These are phyloP conservation scores for Myotis vivesi DNA, from an alignment of 2,797 vertebrate species.

Conservation along the genomic window DNA sequence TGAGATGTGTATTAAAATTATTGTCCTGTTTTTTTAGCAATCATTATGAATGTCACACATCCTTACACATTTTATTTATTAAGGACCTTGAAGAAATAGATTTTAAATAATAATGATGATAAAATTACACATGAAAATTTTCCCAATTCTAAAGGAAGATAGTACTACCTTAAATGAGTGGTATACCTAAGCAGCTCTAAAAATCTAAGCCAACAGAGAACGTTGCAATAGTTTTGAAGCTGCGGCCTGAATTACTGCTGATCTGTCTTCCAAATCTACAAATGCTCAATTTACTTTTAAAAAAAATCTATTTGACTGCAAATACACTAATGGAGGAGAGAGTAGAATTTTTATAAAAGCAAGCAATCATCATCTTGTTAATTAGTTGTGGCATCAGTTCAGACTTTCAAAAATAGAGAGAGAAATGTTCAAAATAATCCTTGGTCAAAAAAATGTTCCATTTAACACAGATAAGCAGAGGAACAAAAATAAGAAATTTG, in stretches of 20 bases:
- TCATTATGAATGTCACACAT: constrained; percentile 24
- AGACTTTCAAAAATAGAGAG: constrained; percentile 45
- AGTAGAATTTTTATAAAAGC: constrained; percentile 42
- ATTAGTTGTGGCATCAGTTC: background rate
- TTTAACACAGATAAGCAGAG: constrained; percentile 37
- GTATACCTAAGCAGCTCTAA: background rate
- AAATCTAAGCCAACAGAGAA: constrained; percentile 34
- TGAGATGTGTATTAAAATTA: constrained; percentile 36
- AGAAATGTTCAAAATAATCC: constrained; percentile 59
- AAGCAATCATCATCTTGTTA: constrained; percentile 3
- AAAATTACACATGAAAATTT: constrained; percentile 23
- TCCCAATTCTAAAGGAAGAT: constrained; percentile 17
- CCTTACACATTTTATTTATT: constrained; percentile 23
- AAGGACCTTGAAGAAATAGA: constrained; percentile 1
- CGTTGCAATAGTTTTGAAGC: constrained; percentile 19
- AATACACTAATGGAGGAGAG: background rate
- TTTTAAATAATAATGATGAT: constrained; percentile 5
- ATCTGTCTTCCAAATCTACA: constrained; percentile 9
- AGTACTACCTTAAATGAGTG: background rate
- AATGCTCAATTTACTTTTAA: constrained; percentile 13
- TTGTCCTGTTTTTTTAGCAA: constrained; percentile 41
- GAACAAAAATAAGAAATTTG: constrained; percentile 54
- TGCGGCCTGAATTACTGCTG: background rate
- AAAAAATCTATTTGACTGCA: background rate
- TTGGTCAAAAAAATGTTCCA: constrained; percentile 45